Evolutionary conservation across 2,888 invertebrate species (phyloP).

Genomic region (Cantharis lateralis): DNA sequence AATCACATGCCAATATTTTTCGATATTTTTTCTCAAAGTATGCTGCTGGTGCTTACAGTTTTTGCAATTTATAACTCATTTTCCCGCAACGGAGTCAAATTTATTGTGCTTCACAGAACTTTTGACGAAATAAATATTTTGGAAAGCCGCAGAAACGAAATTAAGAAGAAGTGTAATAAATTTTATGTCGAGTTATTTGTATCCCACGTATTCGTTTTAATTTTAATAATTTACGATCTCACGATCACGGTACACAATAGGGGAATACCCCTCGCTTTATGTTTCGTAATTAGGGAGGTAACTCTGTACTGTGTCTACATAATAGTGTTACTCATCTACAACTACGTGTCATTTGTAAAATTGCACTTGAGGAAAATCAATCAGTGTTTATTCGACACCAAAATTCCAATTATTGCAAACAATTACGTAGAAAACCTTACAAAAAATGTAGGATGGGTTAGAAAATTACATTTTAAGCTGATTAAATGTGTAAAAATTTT

Average conservation of each 20-base stretch:
- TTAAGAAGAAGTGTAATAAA: neutral
- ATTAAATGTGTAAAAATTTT: neutral
- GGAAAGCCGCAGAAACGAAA: neutral
- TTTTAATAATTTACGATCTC: neutral
- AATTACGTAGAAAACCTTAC: neutral
- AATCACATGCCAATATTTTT: neutral
- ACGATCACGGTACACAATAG: neutral
- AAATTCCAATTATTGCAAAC: neutral
- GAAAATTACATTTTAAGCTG: neutral
- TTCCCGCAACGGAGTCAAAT: neutral
- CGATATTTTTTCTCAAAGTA: neutral
- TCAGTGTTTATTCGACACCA: neutral
- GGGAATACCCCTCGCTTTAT: neutral
- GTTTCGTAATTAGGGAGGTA: neutral
- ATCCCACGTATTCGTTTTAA: neutral
- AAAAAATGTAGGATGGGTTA: neutral
- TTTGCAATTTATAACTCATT: neutral
- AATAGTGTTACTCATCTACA: slow-evolving; percentile 1
- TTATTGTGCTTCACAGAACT: neutral
- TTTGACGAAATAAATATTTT: neutral
- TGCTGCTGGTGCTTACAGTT: neutral
- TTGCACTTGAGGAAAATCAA: neutral
- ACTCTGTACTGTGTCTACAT: neutral
- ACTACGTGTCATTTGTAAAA: neutral
- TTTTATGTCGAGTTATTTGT: neutral